phyloP scores from a whole-genome alignment of 2,888 invertebrate genomes.

The Eupithecia pulchellata region DNA sequence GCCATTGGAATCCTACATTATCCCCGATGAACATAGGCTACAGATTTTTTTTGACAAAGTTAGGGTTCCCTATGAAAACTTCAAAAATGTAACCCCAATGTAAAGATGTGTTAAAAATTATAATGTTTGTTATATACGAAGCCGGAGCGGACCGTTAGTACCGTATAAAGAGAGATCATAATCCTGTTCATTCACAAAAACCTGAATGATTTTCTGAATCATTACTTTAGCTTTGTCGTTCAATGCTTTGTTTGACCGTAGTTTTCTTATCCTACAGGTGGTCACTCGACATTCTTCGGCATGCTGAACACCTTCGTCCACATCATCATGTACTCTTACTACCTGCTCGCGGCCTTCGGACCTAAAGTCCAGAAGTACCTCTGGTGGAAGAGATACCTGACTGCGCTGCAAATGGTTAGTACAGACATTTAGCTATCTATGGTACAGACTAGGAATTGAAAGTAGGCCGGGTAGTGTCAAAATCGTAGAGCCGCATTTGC shows the following conservation, averaged over 20 bases:
- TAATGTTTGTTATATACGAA: no score
- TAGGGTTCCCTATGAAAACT: no score
- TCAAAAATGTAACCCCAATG: no score
- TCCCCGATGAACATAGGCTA: no score
- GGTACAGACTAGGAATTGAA: neutral
- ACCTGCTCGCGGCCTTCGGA: conserved; percentile 95
- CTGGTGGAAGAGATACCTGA: conserved; percentile 98
- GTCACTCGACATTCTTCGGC: conserved; percentile 97
- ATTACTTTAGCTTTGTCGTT: neutral
- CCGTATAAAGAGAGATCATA: no score
- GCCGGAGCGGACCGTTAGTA: no score
- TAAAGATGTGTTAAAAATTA: no score
- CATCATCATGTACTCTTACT: conserved; percentile 97
- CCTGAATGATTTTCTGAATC: no score
- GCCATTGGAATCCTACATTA: no score
- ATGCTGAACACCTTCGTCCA: conserved; percentile 97
- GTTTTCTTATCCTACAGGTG: conserved; percentile 83
- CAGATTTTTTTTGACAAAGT: no score
- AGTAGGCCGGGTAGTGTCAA: neutral
- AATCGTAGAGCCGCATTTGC: neutral
- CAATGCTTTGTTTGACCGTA: neutral
- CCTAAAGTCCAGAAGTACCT: conserved; percentile 94
- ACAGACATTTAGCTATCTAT: no score
- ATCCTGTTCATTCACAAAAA: no score
- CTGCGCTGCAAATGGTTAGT: conserved; percentile 94